phyloP scores from a whole-genome alignment of 2,888 invertebrate genomes.

The Linhomoeus sp. region DNA sequence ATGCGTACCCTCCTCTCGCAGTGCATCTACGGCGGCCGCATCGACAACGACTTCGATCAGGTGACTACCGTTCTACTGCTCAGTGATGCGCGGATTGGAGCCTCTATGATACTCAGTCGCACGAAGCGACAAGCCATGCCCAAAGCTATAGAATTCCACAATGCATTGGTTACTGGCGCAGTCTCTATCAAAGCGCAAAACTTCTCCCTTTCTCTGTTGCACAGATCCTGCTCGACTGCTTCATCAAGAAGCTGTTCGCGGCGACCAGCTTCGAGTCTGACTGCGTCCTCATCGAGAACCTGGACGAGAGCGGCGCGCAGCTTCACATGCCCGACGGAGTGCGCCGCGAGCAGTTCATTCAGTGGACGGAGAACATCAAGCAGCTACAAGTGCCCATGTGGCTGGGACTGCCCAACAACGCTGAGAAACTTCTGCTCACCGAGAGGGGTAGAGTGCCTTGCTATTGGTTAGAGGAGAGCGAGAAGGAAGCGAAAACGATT shows the following conservation, averaged over 20 bases:
- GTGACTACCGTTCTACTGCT: no score
- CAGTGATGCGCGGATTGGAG: no score
- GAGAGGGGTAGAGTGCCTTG: slow-evolving; percentile 35
- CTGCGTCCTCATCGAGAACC: slow-evolving; percentile 56
- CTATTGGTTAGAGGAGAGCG: no score
- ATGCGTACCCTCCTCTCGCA: slow-evolving; percentile 84
- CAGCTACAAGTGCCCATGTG: slow-evolving; percentile 91
- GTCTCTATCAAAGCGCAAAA: no score
- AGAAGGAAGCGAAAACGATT: no score
- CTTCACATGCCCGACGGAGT: slow-evolving; percentile 12
- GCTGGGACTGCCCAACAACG: slow-evolving; percentile 93
- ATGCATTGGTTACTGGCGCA: no score
- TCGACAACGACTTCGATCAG: slow-evolving; percentile 96
- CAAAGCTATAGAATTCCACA: no score
- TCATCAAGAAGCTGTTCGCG: slow-evolving; percentile 65
- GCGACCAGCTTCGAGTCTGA: slow-evolving; percentile 84
- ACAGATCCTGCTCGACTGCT: slow-evolving; percentile 25
- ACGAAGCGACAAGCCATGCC: no score
- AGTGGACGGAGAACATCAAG: slow-evolving; percentile 80
- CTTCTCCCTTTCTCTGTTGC: no score
- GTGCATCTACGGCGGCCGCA: slow-evolving; percentile 98
- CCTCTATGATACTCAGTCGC: no score
- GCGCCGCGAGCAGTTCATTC: slow-evolving; percentile 81
- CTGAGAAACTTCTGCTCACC: slow-evolving; percentile 62
- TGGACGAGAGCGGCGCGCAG: slow-evolving; percentile 47